phyloP scores from a whole-genome alignment of 2,797 vertebrate genomes.

The Helicolenus hilgendorfi region DNA sequence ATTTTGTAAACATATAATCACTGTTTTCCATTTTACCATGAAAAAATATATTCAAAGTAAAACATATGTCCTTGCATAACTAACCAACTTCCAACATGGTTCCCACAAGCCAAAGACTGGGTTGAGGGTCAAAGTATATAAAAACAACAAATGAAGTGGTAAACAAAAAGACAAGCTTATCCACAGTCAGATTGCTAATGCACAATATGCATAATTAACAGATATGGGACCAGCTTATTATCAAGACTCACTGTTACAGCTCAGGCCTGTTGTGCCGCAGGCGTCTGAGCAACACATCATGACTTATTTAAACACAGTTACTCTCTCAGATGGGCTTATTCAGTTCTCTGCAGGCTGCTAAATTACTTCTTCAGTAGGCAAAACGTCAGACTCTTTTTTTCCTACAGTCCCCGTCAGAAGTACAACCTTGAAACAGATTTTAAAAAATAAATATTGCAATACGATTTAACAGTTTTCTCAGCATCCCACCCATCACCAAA shows the following conservation, averaged over 20 bases:
- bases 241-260: background rate
- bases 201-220: background rate
- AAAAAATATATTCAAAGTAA: background rate
- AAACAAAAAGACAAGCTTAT: background rate
- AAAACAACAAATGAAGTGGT: background rate
- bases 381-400: background rate
- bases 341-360: background rate
- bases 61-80: background rate
- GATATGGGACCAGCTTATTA: background rate
- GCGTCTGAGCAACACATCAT: background rate
- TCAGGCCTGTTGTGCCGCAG: background rate
- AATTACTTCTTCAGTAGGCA: background rate
- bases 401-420: background rate
- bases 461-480: background rate
- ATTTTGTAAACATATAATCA: background rate
- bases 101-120: background rate
- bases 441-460: background rate
- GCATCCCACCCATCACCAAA: background rate
- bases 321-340: background rate
- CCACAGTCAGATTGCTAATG: background rate
- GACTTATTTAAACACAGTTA: background rate
- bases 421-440: conserved; percentile 1
- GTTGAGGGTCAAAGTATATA: background rate
- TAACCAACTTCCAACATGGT: background rate
- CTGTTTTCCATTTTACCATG: background rate